phyloP scores from a whole-genome alignment of 2,888 invertebrate genomes.

The Leucophenga maculata region DNA sequence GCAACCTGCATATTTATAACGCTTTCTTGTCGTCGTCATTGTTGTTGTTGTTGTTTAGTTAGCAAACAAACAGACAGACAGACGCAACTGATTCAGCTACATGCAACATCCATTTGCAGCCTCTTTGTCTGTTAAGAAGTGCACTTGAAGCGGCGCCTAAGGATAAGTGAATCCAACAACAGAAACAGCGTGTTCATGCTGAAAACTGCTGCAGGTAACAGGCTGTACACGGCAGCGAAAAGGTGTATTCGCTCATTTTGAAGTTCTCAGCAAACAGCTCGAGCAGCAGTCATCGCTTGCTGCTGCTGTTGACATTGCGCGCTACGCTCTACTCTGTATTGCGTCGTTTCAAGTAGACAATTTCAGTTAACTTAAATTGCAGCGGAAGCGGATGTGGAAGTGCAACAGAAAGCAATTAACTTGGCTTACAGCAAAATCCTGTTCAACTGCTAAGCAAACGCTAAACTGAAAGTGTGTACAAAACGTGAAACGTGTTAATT shows the following conservation, averaged over 20 bases:
- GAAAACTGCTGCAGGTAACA: not conserved
- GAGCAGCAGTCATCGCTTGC: slow-evolving; percentile 44
- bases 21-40: not conserved
- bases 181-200: slow-evolving; percentile 20
- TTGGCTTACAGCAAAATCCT: slow-evolving; percentile 55
- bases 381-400: not conserved
- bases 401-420: slow-evolving; percentile 64
- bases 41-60: slow-evolving; percentile 11
- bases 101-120: slow-evolving; percentile 21
- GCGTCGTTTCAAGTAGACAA: slow-evolving; percentile 12
- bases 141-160: slow-evolving; percentile 39
- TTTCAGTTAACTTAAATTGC: slow-evolving; percentile 10
- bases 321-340: slow-evolving; percentile 3
- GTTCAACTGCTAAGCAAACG: no score
- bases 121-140: slow-evolving; percentile 21
- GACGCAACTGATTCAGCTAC: not conserved
- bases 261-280: slow-evolving; percentile 59
- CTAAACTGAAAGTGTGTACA: no score
- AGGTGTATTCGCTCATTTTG: slow-evolving; percentile 42
- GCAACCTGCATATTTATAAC: not conserved
- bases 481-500: no score
- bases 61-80: slow-evolving; percentile 5
- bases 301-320: slow-evolving; percentile 58
- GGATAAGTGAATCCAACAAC: slow-evolving; percentile 44
- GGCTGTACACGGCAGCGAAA: slow-evolving; percentile 19